Evolutionary conservation across 2,113 vertebrate species (phyloP).

Genomic region (Columba livia): DNA sequence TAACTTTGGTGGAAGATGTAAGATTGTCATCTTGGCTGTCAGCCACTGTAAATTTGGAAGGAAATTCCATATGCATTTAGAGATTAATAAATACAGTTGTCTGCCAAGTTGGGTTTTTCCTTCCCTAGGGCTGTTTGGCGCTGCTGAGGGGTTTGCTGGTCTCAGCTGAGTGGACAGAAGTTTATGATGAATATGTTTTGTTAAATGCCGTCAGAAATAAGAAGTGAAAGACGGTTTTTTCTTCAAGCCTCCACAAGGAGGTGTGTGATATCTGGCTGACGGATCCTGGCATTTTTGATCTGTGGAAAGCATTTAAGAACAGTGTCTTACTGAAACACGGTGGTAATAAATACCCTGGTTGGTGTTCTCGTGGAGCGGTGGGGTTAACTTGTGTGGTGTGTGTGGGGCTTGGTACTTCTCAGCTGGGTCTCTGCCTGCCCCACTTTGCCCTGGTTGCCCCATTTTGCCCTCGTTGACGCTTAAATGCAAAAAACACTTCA

Average conservation of each 20-base stretch:
- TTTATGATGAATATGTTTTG: background rate
- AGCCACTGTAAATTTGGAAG: background rate
- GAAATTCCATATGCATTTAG: background rate
- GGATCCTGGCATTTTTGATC: background rate
- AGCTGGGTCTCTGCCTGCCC: background rate
- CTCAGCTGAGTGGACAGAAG: background rate
- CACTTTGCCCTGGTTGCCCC: background rate
- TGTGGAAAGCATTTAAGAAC: background rate
- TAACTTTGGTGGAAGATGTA: background rate
- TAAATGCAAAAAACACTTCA: rapidly evolving
- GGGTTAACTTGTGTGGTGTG: background rate
- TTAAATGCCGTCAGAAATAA: background rate
- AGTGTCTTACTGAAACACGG: background rate
- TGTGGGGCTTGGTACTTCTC: background rate
- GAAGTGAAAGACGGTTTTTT: background rate
- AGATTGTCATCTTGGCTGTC: background rate
- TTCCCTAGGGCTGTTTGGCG: background rate
- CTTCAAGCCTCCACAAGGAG: background rate
- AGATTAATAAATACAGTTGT: background rate
- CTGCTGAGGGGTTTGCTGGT: background rate
- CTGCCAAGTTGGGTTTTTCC: slow-evolving; percentile 4
- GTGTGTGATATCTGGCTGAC: background rate
- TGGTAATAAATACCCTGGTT: background rate
- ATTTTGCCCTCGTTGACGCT: background rate
- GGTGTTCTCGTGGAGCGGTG: background rate